phyloP scores from a whole-genome alignment of 2,797 vertebrate species.

The Forpus xanthops region DNA sequence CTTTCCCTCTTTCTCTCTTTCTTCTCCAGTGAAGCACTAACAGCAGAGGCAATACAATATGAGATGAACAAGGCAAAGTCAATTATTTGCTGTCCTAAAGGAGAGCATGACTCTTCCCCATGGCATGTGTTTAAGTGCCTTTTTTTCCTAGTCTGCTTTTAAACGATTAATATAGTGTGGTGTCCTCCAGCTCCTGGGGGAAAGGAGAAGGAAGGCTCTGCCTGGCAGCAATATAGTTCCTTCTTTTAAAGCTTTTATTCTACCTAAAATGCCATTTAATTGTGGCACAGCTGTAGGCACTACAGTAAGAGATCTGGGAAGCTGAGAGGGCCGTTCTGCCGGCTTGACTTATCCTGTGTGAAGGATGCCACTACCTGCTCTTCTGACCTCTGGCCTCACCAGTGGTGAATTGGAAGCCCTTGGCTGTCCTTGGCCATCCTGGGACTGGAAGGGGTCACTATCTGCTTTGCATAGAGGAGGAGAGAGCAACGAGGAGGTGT shows the following conservation, averaged over 20 bases:
- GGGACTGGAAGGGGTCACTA: neutral
- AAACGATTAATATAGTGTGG: neutral
- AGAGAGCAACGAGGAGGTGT: neutral
- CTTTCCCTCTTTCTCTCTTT: no score
- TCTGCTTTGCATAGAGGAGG: neutral
- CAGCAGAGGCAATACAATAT: neutral
- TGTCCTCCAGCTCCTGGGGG: neutral
- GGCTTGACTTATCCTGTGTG: neutral
- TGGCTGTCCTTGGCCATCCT: neutral
- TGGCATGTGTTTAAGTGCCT: neutral
- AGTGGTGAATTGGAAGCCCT: neutral
- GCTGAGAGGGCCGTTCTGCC: neutral
- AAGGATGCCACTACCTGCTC: accelerated
- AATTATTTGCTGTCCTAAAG: neutral
- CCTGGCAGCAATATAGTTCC: neutral
- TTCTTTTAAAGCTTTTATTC: neutral
- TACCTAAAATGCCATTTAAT: neutral
- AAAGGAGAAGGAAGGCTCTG: neutral
- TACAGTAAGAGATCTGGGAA: neutral
- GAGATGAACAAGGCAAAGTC: neutral
- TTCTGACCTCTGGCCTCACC: neutral
- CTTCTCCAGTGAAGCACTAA: neutral
- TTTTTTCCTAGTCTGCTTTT: neutral
- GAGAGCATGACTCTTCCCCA: neutral
- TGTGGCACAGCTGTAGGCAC: neutral